Conservation (phyloP, 2,113 vertebrate genomes). For the Loxodonta africana region DNA sequence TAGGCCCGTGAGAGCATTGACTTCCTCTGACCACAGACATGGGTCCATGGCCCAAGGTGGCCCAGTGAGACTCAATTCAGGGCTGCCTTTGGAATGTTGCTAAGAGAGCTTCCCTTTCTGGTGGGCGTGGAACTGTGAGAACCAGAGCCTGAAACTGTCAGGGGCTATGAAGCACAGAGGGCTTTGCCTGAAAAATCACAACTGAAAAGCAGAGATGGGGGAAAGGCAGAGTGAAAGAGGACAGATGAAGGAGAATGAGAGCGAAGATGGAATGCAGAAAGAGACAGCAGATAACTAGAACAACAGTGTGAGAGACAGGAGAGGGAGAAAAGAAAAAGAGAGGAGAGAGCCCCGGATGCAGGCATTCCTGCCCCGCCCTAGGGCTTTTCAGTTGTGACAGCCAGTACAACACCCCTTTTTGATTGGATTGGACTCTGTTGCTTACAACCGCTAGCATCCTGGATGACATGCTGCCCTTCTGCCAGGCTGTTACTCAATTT, state of each 20-base stretch:
- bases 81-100: neutral
- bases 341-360: neutral
- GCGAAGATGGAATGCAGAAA: neutral
- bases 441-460: neutral
- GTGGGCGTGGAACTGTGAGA: neutral
- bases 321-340: neutral
- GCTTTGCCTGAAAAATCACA: neutral
- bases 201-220: neutral
- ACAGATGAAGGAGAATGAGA: neutral
- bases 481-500: neutral
- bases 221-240: accelerated
- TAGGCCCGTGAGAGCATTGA: neutral
- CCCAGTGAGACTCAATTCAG: neutral
- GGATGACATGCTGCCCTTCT: accelerated
- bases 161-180: neutral
- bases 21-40: neutral
- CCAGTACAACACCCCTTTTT: neutral
- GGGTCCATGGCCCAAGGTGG: accelerated
- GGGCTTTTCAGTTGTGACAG: neutral
- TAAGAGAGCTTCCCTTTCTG: neutral
- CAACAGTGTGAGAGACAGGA: no score
- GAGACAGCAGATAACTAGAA: neutral
- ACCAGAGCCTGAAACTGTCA: accelerated
- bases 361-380: neutral
- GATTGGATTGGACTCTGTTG: neutral